phyloP scores from a whole-genome alignment of 2,113 vertebrate genomes.

The Chaetops frenatus region DNA sequence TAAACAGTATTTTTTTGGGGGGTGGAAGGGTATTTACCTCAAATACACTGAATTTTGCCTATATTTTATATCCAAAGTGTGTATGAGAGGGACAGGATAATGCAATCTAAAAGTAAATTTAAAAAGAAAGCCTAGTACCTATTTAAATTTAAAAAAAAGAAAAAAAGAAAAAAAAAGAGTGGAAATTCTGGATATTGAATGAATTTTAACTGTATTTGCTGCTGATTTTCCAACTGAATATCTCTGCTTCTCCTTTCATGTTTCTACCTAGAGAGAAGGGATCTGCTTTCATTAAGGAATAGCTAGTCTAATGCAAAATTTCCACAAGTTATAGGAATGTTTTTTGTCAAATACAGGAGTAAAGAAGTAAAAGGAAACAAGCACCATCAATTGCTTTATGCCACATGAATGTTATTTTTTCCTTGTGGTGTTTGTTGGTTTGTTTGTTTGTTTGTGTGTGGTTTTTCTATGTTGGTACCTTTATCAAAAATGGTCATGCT shows the following conservation, averaged over 20 bases:
- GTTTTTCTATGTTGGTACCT: not conserved
- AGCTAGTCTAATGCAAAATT: not conserved
- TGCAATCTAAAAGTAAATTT: not conserved
- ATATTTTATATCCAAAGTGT: not conserved
- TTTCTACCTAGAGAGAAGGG: not conserved
- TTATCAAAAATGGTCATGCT: not conserved
- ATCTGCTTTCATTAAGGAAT: not conserved
- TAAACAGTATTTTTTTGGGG: not conserved
- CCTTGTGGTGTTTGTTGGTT: accelerated
- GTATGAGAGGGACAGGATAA: accelerated
- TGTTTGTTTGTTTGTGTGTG: accelerated
- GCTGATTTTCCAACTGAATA: not conserved
- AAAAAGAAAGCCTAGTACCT: not conserved
- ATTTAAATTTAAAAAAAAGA: no score
- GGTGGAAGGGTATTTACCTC: accelerated
- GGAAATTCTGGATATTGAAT: not conserved
- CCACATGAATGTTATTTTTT: not conserved
- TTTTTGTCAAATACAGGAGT: not conserved
- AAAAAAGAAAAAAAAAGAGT: accelerated
- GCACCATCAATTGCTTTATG: not conserved
- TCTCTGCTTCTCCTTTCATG: not conserved
- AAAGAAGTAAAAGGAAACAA: not conserved
- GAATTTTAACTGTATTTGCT: not conserved
- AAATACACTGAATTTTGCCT: not conserved
- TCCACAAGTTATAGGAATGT: not conserved